A percentile compares a stretch with the other conserved stretches of the same genome.
Conservation (phyloP, 1,140 invertebrate species). For the Magallana ariakensis region DNA sequence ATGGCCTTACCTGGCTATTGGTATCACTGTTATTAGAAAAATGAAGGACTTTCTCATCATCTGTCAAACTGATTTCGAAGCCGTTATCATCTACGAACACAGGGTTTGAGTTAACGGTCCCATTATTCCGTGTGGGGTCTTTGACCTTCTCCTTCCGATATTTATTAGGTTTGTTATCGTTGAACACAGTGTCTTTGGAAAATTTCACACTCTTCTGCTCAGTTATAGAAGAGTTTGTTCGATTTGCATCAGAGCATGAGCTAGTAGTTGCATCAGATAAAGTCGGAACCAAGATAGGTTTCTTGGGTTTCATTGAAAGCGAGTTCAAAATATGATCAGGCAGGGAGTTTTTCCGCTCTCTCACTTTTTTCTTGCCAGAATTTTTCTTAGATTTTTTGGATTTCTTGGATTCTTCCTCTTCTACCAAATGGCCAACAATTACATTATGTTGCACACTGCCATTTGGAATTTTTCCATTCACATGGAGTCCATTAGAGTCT, state of each 20-base stretch:
- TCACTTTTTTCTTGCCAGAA: slow-evolving; percentile 48
- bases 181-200: slow-evolving; percentile 66
- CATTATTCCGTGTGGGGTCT: slow-evolving; percentile 54
- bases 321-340: slow-evolving; percentile 56
- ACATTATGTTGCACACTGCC: slow-evolving; percentile 1
- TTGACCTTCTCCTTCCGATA: slow-evolving; percentile 62
- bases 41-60: slow-evolving; percentile 57
- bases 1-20: slow-evolving; percentile 24
- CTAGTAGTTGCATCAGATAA: background rate
- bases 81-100: slow-evolving; percentile 57
- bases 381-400: slow-evolving; percentile 46
- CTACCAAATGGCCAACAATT: background rate
- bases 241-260: slow-evolving; percentile 15
- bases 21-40: slow-evolving; percentile 35
- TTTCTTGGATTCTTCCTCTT: slow-evolving; percentile 6
- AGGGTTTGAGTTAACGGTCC: slow-evolving; percentile 59
- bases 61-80: slow-evolving; percentile 56
- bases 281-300: slow-evolving; percentile 52
- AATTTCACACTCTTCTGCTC: slow-evolving; percentile 66
- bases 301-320: slow-evolving; percentile 42
- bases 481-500: background rate
- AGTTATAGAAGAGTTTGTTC: slow-evolving; percentile 16
- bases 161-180: slow-evolving; percentile 63
- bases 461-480: slow-evolving; percentile 41
- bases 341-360: slow-evolving; percentile 54